These are phyloP conservation scores for Pedionomus torquatus DNA, from an alignment of 2,113 vertebrate species.

Conservation along the genomic window DNA sequence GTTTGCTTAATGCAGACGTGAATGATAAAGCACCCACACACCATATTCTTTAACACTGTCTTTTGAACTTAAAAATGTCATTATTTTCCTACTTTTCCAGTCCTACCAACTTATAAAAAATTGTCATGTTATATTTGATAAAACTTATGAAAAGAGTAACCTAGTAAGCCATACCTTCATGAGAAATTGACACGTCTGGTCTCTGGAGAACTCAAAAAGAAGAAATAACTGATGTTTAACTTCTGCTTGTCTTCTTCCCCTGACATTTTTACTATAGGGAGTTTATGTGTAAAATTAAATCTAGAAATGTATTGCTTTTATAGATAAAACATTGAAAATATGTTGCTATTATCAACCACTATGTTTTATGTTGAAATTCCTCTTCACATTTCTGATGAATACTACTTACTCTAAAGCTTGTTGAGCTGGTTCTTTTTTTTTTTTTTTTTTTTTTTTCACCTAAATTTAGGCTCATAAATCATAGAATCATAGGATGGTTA, in stretches of 20 bases:
- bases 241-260: neutral
- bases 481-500: too few relatives aligned
- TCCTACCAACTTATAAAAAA: neutral
- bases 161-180: neutral
- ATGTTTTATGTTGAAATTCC: neutral
- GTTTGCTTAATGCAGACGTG: neutral
- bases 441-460: neutral
- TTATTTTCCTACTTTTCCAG: neutral
- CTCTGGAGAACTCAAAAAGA: neutral
- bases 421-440: neutral
- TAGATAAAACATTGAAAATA: neutral
- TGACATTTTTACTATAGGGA: neutral
- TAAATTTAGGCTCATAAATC: neutral
- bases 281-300: neutral
- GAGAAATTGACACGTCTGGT: neutral
- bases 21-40: neutral
- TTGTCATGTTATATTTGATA: neutral
- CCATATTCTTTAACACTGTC: neutral
- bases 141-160: neutral
- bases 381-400: neutral
- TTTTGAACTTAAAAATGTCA: neutral
- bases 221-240: neutral
- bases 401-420: neutral
- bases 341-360: fast-evolving
- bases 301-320: neutral